Percentiles rank a stretch among this genome's conserved stretches.
phyloP scores from a whole-genome alignment of 1,140 invertebrate species.

The Lepidurus couesii region DNA sequence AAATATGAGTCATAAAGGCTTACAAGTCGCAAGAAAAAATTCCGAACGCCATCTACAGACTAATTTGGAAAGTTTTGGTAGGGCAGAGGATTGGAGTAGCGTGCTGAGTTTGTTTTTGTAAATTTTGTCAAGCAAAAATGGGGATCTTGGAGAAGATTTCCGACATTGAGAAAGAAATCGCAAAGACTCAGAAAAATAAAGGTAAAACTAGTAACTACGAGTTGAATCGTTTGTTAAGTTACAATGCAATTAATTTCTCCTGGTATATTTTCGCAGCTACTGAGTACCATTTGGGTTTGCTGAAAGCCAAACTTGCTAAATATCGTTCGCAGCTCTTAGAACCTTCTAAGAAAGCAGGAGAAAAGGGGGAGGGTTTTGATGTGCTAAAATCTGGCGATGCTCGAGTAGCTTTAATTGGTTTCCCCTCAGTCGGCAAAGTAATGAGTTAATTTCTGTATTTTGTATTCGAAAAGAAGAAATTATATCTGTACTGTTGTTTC shows the following conservation, averaged over 20 bases:
- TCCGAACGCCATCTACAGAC: not conserved
- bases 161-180: constrained; percentile 97
- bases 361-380: constrained; percentile 99
- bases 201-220: constrained; percentile 53
- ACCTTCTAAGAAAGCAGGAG: constrained; percentile 81
- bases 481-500: constrained; percentile 34
- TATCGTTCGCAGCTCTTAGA: constrained; percentile 92
- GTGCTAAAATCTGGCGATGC: constrained; percentile 99
- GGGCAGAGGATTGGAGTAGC: not conserved
- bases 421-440: constrained; percentile 91
- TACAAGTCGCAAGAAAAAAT: not conserved
- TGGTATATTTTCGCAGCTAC: constrained; percentile 65
- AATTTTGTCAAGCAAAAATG: constrained; percentile 56
- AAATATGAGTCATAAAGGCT: not conserved
- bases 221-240: not conserved
- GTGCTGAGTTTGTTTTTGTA: not conserved
- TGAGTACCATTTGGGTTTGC: constrained; percentile 95
- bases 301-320: constrained; percentile 98
- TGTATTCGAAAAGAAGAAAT: constrained; percentile 19
- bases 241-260: not conserved
- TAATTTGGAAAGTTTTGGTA: not conserved
- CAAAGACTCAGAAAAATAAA: constrained; percentile 99
- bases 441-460: constrained; percentile 36
- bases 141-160: constrained; percentile 96
- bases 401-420: constrained; percentile 93